A percentile compares a stretch with the other conserved stretches of the same genome.
Evolutionary conservation across 1,140 invertebrate species (phyloP).

Genomic region (Helicorthomorpha holstii): DNA sequence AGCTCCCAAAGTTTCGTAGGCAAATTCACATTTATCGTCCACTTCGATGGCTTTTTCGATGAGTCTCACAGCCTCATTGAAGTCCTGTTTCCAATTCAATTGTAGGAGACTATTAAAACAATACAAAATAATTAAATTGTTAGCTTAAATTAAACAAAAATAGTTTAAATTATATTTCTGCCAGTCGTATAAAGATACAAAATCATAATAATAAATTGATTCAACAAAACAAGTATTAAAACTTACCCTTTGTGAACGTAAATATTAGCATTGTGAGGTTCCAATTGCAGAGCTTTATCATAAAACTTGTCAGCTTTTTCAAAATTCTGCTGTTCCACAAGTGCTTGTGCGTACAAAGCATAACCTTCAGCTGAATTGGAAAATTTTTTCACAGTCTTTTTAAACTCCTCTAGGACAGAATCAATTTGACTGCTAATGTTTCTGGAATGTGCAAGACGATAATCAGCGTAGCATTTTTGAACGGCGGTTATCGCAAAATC

Average conservation of each 20-base stretch:
- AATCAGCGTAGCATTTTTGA: conserved; percentile 74
- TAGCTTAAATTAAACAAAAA: conserved; percentile 6
- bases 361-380: conserved; percentile 68
- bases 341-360: conserved; percentile 36
- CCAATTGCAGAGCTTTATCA: conserved; percentile 56
- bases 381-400: conserved; percentile 54
- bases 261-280: conserved; percentile 67
- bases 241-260: conserved; percentile 61
- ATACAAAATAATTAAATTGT: too few species aligned
- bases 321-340: conserved; percentile 65
- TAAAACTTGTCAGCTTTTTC: conserved; percentile 63
- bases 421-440: conserved; percentile 37
- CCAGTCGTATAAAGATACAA: background rate
- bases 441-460: conserved; percentile 39
- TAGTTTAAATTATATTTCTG: background rate
- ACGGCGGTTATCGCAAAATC: conserved; percentile 64
- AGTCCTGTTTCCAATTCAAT: conserved; percentile 59
- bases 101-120: conserved; percentile 39
- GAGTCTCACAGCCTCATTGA: conserved; percentile 55
- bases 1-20: conserved; percentile 83
- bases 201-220: background rate
- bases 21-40: conserved; percentile 83
- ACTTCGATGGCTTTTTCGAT: conserved; percentile 68
- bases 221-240: too few species aligned
- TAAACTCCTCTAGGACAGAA: conserved; percentile 48